phyloP scores from a whole-genome alignment of 2,888 invertebrate species.

The Lucinisca nassula region DNA sequence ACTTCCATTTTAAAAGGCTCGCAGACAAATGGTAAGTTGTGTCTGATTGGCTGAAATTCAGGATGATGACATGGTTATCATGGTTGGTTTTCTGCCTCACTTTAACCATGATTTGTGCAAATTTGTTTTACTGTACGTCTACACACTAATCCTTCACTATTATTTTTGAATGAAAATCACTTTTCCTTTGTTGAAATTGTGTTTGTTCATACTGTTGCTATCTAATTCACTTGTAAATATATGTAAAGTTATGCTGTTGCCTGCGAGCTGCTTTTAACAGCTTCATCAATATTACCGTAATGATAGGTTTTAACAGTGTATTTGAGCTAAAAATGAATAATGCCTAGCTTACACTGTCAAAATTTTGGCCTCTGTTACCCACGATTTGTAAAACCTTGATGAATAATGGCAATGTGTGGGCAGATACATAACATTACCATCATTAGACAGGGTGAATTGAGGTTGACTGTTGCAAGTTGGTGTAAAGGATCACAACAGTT shows the following conservation, averaged over 20 bases:
- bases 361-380: no score
- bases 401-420: no score
- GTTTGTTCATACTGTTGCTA: background rate
- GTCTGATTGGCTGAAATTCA: constrained; percentile 14
- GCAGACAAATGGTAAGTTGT: constrained; percentile 61
- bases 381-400: no score
- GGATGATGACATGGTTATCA: constrained; percentile 29
- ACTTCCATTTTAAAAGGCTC: constrained; percentile 36
- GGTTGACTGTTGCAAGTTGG: no score
- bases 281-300: background rate
- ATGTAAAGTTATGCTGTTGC: background rate
- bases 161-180: background rate
- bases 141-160: background rate
- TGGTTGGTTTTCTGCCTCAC: constrained; percentile 8
- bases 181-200: background rate
- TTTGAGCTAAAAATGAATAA: background rate
- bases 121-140: background rate
- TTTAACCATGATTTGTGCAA: background rate
- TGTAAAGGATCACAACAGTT: no score
- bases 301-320: background rate
- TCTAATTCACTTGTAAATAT: background rate
- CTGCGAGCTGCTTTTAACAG: background rate
- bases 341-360: no score
- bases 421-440: no score
- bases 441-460: no score